Base-by-base conservation (phyloP, 2,888 invertebrate species). In the Anodontia alba region DNA sequence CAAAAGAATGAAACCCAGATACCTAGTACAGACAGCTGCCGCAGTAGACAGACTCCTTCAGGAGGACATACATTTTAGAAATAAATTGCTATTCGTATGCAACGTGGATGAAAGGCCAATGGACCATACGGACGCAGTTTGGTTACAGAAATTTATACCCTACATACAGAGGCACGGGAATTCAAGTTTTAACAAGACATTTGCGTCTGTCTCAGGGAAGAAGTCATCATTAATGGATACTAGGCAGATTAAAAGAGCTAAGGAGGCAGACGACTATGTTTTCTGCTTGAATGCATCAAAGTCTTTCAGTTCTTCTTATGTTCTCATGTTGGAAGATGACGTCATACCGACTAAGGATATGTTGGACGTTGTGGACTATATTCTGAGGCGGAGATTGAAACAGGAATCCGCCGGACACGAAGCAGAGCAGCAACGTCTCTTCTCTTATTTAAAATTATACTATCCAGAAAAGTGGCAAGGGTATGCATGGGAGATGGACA, bases 241-340 rank as follows among this genome's bases (percentile, higher is more conserved):
- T 1, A 3, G 17, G 17, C 10, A 33, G 23, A 10, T 31, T 20
- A 43, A 38, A 20, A 8, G 62, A 0, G 76, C 84, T 26, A 91
- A 93, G 66, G 94, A 94, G 76, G 92, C 91, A 26, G 78, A 86
- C 43, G 94, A 94, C 73, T 94, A 93, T 76, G 87, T 90, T 36
- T 93, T 87, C 77, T 94, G 94, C 72, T 74, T 94, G 29, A 88
- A 92, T 26, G 73, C 83, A 1, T 87, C 91, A 0, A 67, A 88
- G 23, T 42, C 76, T 12, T 77, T 89, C 31, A 78, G 86, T 23
- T 83, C 91, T 20, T 77, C 83, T 1, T 91, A 91, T 81, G 88
- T 92, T 3, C 72, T 94, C 20, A 36, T 94, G 66, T 68, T 93
- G n/a, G 93, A 94, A 80, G 94, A 94, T 70, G 94, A 94, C 70